Base-by-base conservation (phyloP, 2,113 vertebrate genomes). In the Fregetta grallaria region DNA sequence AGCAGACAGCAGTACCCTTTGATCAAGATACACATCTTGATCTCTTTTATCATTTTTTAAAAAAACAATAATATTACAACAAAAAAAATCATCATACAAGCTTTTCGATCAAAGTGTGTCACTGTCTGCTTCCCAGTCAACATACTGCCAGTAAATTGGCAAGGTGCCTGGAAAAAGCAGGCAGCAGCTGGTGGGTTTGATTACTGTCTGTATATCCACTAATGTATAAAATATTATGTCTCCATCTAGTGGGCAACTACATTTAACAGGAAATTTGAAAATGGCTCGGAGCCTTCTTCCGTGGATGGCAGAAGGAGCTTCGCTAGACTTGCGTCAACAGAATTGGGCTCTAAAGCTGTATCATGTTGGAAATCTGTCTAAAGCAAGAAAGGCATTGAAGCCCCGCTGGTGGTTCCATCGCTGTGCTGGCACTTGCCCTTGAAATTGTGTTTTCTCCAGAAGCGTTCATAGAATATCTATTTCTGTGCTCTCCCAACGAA, bases 41-140 rank as follows among this genome's bases (percentile, higher is more conserved):
- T 96, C 91, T 90, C 91, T 94, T 97, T 97, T 97, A 96, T 96
- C 44, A 88, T 94, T 96, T 96, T 93, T 86, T 6, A 4, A n/a
- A 94, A 97, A 96, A 91, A 73, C 86, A 96, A 88, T 92, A 97
- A 94, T 94, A 96, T 91, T 95, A 97, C 94, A 95, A 94, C 82
- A 50, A 92, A 79, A 91, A 96, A 96, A 96, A 96, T 96, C 94
- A 97, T 96, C 94, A 96, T 96, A 97, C 94, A 96, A 97, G 95
- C 87, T 93, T 97, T 96, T 96, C 92, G 82, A 97, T 97, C 96
- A 97, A 98, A 98, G 94, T 90, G 91, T 97, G 94, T 94, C 94
- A 96, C 96, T 97, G 94, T 96, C 94, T 96, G 92, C 96, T 96
- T 97, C 93, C 94, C 94, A 97, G 91, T 96, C 95, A 95, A 97